A percentile compares a stretch with the other conserved stretches of the same genome.
Evolutionary conservation across 2,113 vertebrate genomes (phyloP).

Genomic region (Heterotilapia buettikoferi): DNA sequence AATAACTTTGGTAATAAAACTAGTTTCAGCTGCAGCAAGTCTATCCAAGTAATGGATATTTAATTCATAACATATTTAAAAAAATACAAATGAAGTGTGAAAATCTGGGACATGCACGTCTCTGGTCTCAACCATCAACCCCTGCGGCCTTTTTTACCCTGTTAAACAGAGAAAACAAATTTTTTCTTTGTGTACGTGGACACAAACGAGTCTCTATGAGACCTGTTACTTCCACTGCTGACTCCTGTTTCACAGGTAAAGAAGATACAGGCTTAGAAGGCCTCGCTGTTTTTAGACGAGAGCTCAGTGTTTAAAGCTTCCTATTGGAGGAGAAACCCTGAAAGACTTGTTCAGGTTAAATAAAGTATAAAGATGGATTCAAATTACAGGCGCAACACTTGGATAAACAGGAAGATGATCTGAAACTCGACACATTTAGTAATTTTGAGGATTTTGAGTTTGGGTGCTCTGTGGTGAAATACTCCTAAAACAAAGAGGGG

Average conservation of each 20-base stretch:
- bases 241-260: neutral
- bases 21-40: neutral
- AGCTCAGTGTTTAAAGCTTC: neutral
- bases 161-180: neutral
- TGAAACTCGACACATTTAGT: neutral
- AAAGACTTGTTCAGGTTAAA: neutral
- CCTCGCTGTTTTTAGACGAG: neutral
- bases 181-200: neutral
- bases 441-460: neutral
- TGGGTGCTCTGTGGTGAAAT: neutral
- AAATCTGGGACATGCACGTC: neutral
- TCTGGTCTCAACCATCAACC: neutral
- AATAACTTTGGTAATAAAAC: neutral
- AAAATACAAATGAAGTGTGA: neutral
- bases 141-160: neutral
- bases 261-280: neutral
- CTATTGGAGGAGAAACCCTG: neutral
- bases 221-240: neutral
- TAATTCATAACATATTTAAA: neutral
- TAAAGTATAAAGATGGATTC: neutral
- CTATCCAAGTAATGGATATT: neutral
- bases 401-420: neutral
- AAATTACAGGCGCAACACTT: neutral
- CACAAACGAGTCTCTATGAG: neutral
- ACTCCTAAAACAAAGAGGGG: constrained; percentile 18